Percentiles rank a stretch among this genome's conserved stretches.
These are phyloP conservation scores for Tiliacea citrago DNA, from an alignment of 2,888 invertebrate genomes.

Conservation along the genomic window DNA sequence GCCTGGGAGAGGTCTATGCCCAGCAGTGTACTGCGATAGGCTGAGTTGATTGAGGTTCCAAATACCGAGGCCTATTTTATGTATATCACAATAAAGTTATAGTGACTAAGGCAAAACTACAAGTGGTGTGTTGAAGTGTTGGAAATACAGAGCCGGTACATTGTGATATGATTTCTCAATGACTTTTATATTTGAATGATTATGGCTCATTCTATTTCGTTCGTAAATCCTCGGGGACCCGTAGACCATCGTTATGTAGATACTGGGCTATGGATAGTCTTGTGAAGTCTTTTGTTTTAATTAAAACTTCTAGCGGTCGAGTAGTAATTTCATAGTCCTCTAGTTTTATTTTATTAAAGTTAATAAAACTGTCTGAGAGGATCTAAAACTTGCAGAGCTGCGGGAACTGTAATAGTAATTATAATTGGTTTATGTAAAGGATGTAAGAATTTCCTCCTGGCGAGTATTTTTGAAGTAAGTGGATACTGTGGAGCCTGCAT, in stretches of 20 bases:
- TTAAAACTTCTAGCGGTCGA: conserved; percentile 38
- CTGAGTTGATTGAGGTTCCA: too few species aligned
- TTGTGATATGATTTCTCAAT: neutral
- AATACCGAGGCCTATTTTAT: neutral
- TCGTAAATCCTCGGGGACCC: neutral
- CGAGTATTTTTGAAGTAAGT: conserved; percentile 9
- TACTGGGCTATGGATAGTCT: conserved; percentile 4
- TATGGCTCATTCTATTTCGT: neutral
- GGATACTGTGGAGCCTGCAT: too few species aligned
- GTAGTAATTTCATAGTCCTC: conserved; percentile 33
- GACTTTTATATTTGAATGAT: neutral
- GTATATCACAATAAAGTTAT: neutral
- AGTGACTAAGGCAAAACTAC: neutral
- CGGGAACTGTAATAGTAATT: conserved; percentile 27
- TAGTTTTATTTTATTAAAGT: conserved; percentile 37
- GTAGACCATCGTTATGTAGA: conserved; percentile 13
- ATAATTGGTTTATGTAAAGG: conserved; percentile 29
- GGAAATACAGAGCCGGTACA: neutral
- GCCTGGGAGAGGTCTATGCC: too few species aligned
- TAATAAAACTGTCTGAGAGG: conserved; percentile 40
- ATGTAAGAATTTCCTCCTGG: conserved; percentile 4
- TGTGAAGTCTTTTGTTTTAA: conserved; percentile 39
- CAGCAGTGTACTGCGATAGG: too few species aligned
- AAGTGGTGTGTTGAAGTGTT: neutral
- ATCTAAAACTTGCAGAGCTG: conserved; percentile 27